phyloP scores from a whole-genome alignment of 2,113 vertebrate species.

The Bubo blakistoni region DNA sequence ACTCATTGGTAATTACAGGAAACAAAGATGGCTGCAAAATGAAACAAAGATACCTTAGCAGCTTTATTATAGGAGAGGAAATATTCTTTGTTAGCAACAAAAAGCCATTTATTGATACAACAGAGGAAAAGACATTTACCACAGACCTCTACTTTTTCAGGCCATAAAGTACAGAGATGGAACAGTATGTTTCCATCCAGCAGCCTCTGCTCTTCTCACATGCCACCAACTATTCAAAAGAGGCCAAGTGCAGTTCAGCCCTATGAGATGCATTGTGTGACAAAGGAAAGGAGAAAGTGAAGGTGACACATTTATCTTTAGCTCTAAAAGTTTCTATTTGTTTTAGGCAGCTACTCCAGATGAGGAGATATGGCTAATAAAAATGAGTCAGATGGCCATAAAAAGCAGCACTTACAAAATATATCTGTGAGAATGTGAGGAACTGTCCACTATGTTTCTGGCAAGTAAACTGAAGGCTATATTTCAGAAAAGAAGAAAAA shows the following conservation, averaged over 20 bases:
- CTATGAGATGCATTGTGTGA: neutral
- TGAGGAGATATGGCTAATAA: neutral
- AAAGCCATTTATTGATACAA: neutral
- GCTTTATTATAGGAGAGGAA: neutral
- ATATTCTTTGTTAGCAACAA: neutral
- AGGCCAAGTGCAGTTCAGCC: neutral
- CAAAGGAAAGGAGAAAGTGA: neutral
- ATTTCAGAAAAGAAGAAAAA: neutral
- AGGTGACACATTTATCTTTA: neutral
- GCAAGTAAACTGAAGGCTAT: neutral
- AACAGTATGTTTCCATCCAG: neutral
- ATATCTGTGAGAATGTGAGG: neutral
- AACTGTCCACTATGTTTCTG: neutral
- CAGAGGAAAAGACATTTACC: neutral
- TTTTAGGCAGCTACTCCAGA: neutral
- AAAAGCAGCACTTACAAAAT: neutral
- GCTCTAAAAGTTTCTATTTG: neutral
- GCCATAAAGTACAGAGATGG: neutral
- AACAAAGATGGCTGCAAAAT: neutral
- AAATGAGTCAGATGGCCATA: neutral
- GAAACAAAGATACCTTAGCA: neutral
- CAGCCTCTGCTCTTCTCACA: neutral
- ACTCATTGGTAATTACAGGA: neutral
- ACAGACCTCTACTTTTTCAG: neutral
- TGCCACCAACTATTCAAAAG: neutral